Percentiles rank a stretch among this genome's conserved stretches.
Evolutionary conservation across 30 jellyfish, hydroid and myxozoan species (phyloP).

Genomic region (Aurelia sp.): DNA sequence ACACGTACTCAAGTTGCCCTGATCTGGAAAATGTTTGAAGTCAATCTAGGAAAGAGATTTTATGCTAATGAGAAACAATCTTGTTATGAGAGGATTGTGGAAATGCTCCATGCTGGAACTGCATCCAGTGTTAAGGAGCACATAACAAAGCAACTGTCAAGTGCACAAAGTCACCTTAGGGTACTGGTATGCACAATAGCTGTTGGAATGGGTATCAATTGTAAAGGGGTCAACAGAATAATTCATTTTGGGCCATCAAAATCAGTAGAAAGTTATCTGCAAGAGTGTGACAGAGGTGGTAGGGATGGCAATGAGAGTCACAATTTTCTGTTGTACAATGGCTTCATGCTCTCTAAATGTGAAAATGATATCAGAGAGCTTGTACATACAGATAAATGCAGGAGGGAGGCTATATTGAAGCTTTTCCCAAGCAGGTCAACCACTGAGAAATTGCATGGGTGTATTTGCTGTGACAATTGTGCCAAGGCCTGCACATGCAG

Average conservation of each 20-base stretch:
- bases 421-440: neutral
- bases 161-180: constrained; percentile 18
- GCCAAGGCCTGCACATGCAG: constrained; percentile 13
- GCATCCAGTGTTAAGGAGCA: constrained; percentile 38
- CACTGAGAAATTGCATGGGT: neutral
- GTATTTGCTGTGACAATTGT: constrained; percentile 34
- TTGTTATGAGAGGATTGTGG: constrained; percentile 6
- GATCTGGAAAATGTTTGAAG: constrained; percentile 18
- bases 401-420: neutral
- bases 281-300: constrained; percentile 57
- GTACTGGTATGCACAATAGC: constrained; percentile 42
- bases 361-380: constrained; percentile 11
- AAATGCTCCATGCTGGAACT: constrained; percentile 68
- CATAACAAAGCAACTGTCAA: neutral
- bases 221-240: constrained; percentile 21
- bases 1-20: constrained; percentile 23
- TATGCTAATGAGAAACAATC: neutral
- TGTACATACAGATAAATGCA: neutral
- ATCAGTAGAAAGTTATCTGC: constrained; percentile 24
- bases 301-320: constrained; percentile 40
- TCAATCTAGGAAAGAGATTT: constrained; percentile 24
- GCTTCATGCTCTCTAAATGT: neutral
- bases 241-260: constrained; percentile 55
- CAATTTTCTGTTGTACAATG: constrained; percentile 17
- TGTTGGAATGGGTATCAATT: constrained; percentile 57